Evolutionary conservation across 1,140 invertebrate species (phyloP), one percentile per base, ranked within the genome.

Genomic region (Caerostris darwini): DNA sequence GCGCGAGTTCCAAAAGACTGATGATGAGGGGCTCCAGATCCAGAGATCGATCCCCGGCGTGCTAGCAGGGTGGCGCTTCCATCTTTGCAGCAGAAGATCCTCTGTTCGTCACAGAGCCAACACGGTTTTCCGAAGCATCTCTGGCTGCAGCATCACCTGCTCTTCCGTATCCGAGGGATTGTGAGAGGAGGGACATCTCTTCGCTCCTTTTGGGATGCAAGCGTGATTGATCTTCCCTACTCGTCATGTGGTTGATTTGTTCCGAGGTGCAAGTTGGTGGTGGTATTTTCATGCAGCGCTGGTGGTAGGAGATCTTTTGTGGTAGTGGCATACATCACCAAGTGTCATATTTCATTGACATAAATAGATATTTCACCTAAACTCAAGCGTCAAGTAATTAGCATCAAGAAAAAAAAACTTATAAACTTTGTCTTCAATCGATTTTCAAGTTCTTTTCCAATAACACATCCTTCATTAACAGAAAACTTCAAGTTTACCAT

Each of bases 91-190:
- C 67, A 87, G 67, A 10, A 67, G 0, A 7, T 58, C 64, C n/a
- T 57, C 82, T 61, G 83, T 77, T 87, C 54, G 92, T 85, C 92
- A 94, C 85, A 88, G 92, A 71, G 92, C 92, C 92, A 94, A 88
- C 85, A 59, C 57, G 7, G 53, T 19, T 64, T 64, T 56, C 57
- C 59, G 8, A 54, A 19, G 12, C 92, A 50, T 71, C 81, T 14
- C 64, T 57, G 12, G 81, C 82, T 14, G 10, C 59, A 71, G 85
- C 85, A 94, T 94, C 92, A 77, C 71, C 58, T 82, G 90, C 90
- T 90, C 71, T 82, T 57, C 90, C 54, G 67, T n/a, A 77, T 58
- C 71, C 12, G 54, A 59, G 50, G 90, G 90, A 92, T 85, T 85
- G 90, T 12, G 92, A 58, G 92, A 93, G 81, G 91, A 17, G 58